phyloP scores from a whole-genome alignment of 2,888 invertebrate genomes.

The Thumatha senex region DNA sequence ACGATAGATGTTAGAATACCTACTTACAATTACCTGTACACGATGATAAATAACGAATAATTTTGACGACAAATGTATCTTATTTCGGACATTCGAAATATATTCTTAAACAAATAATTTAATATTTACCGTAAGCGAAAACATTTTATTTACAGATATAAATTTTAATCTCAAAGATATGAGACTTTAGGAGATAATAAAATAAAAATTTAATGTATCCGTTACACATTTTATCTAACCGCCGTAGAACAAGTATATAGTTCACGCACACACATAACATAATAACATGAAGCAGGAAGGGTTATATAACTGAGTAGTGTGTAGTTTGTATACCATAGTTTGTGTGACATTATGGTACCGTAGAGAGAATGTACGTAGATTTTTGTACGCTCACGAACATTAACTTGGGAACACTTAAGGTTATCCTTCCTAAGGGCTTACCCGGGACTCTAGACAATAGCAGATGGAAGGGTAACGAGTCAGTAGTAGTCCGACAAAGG shows the following conservation, averaged over 20 bases:
- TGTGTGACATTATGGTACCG: constrained; percentile 3
- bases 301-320: constrained; percentile 28
- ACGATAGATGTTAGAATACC: constrained; percentile 64
- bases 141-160: constrained; percentile 64
- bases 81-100: constrained; percentile 66
- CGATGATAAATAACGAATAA: constrained; percentile 71
- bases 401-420: too few relatives aligned
- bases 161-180: constrained; percentile 50
- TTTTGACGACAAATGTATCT: constrained; percentile 55
- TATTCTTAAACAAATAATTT: constrained; percentile 55
- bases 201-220: constrained; percentile 60
- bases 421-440: too few relatives aligned
- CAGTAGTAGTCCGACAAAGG: too few relatives aligned
- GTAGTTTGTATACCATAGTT: constrained; percentile 19
- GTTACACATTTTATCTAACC: constrained; percentile 53
- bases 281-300: constrained; percentile 42
- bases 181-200: constrained; percentile 50
- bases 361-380: neutral
- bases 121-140: constrained; percentile 49
- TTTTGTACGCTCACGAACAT: too few relatives aligned
- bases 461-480: too few relatives aligned
- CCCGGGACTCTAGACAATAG: too few relatives aligned
- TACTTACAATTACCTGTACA: constrained; percentile 81
- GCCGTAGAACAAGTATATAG: constrained; percentile 53
- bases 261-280: constrained; percentile 50